These are phyloP conservation scores for Salpingus planirostris DNA, from an alignment of 2,888 invertebrate genomes.

Conservation along the genomic window DNA sequence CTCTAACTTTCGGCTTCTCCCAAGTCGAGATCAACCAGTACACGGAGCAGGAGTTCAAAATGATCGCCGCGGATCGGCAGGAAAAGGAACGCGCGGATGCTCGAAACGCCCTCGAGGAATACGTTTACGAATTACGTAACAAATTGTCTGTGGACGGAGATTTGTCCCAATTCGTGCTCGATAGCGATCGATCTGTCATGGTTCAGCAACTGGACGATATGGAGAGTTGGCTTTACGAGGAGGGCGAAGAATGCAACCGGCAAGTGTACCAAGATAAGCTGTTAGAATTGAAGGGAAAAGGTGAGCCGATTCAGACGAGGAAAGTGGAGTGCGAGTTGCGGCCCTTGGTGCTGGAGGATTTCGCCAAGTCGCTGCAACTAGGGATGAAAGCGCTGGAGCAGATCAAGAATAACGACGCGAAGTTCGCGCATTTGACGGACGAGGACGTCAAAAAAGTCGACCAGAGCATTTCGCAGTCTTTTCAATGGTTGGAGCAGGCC, in stretches of 20 bases:
- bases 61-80: slow-evolving; percentile 66
- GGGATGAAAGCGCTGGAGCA: slow-evolving; percentile 73
- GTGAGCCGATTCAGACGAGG: slow-evolving; percentile 83
- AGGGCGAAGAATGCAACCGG: slow-evolving; percentile 87
- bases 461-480: slow-evolving; percentile 59
- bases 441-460: slow-evolving; percentile 72
- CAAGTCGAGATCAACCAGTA: slow-evolving; percentile 63
- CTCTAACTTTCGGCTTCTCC: slow-evolving; percentile 62
- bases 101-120: slow-evolving; percentile 95
- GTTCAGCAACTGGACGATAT: slow-evolving; percentile 67
- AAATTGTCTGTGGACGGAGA: slow-evolving; percentile 72
- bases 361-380: slow-evolving; percentile 66
- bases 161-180: slow-evolving; percentile 63
- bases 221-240: slow-evolving; percentile 96
- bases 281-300: slow-evolving; percentile 58
- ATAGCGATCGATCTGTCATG: slow-evolving; percentile 56
- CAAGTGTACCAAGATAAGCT: slow-evolving; percentile 60
- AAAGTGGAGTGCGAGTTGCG: slow-evolving; percentile 73
- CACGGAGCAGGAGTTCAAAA: slow-evolving; percentile 55
- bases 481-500: slow-evolving; percentile 75
- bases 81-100: slow-evolving; percentile 95
- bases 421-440: slow-evolving; percentile 71
- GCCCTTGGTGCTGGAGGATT: slow-evolving; percentile 70
- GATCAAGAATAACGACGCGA: slow-evolving; percentile 58
- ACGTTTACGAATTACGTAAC: slow-evolving; percentile 92